Base-by-base conservation (phyloP, 2,888 invertebrate genomes). In the Parnassius orleans region DNA sequence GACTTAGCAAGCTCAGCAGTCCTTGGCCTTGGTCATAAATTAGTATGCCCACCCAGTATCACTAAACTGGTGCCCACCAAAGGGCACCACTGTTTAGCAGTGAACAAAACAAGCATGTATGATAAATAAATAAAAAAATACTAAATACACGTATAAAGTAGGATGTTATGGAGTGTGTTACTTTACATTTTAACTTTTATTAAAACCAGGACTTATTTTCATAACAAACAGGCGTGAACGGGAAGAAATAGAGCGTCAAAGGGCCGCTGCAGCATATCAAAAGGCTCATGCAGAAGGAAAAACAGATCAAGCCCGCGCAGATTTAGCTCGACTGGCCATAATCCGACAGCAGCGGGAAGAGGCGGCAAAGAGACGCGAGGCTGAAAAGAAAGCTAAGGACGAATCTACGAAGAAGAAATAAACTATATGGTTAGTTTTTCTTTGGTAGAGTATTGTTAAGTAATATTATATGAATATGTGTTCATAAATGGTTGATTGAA, bases 311-410 rank as follows among this genome's bases (percentile, higher is more conserved):
- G 99, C 99, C 0, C 94, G 97, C 60, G 97, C 98, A 0, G 99
- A 99, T 90, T 91, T 99, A 56, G 99, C 98, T 5, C 92, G 99
- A 60, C 93, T 99, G 73, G 98, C 98, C 3, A 95, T 99, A 72
- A 97, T 99, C 72, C 95, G 96, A 65, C 98, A 98, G 82, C 98
- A 99, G 85, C 92, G 99, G 14, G 98, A 98, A 77, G 98, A 99
- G 73, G 98, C 98, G 0, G 97, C 98, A n/a, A 96, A 96, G 74
- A 95, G 96, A 76, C 93, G 98, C 56, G 98, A 98, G 77, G 95
- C 94, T 9, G 98, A 98, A 70, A 95, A 94, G 75, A 95, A 95
- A 89, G 93, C 95, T 82, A 92, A 92, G 81, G 92, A 92, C 14
- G 90, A 89, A 15, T 74, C 76, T n/a, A 76, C 81, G 42, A 87